A percentile compares a stretch with the other conserved stretches of the same genome.
Conservation (phyloP, 2,113 vertebrate genomes). For the Trochalopteron elliotii region DNA sequence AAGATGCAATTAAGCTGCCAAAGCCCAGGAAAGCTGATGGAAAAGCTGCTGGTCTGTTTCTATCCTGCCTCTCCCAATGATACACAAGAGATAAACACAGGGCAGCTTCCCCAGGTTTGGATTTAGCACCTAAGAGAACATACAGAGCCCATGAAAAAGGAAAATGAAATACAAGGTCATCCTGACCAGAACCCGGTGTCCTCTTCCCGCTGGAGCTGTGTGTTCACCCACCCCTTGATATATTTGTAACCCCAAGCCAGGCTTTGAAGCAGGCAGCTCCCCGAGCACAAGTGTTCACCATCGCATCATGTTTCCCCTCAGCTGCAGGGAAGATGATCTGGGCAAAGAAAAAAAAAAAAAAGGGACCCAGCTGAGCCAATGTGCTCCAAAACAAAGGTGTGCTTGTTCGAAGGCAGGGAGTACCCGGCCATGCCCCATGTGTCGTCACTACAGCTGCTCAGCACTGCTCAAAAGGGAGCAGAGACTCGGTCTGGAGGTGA, state of each 20-base stretch:
- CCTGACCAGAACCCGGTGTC: background rate
- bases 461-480: background rate
- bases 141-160: background rate
- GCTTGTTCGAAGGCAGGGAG: background rate
- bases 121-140: background rate
- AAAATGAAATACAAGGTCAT: background rate
- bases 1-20: background rate
- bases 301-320: background rate
- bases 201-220: fast-evolving
- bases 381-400: conserved; percentile 14
- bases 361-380: background rate
- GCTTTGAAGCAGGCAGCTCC: background rate
- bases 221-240: background rate
- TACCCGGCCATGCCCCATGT: background rate
- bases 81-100: background rate
- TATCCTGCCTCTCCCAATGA: background rate
- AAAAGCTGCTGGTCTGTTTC: background rate
- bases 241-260: background rate
- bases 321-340: conserved; percentile 41
- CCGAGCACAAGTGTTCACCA: background rate
- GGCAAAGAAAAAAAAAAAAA: background rate
- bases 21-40: background rate
- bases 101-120: background rate
- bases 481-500: background rate
- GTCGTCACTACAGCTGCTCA: background rate